Evolutionary conservation across 1,140 invertebrate genomes (phyloP), one percentile per base, ranked within the genome.

Genomic region (Subanguina moxae): DNA sequence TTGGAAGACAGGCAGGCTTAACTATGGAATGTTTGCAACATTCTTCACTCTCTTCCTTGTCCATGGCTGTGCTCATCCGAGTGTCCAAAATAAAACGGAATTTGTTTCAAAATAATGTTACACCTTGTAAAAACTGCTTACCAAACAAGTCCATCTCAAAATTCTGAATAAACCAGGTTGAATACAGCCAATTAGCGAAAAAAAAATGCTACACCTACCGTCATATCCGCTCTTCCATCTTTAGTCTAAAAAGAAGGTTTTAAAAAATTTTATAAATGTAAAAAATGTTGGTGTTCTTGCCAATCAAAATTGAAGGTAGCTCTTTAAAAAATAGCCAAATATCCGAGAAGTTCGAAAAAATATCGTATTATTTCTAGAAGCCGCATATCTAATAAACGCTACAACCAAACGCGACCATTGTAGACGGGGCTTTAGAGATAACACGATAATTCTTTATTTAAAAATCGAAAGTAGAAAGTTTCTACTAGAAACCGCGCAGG

Each of bases 181-280:
- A 52, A 52, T 52, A 38, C 32, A 38, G 32, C 32, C 11, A 38
- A 38, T 38, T 38, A 38, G 48, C 23, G n/a, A 52, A 52, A 52
- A 52, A 21, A 25, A 52, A 15, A 3, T 21, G 23, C 23, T 7
- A 3, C 23, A 52, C 78, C 78, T 76, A 58, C 80, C 77, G 77
- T 82, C 74, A 82, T 78, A 52, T 80, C 78, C 5, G 80, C 80
- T 45, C 78, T 69, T 11, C 78, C 78, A 75, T 80, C 78, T 30
- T 67, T 62, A 5, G 78, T 80, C 78, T 80, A 58, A 68, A 80
- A 64, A 38, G 11, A 38, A 38, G 11, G 3, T 38, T 38, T 38
- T 38, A 11, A 38, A 38, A 38, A 38, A 38, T 38, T 38, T 38
- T 38, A 5, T 38, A 11, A 38, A 38, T 38, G 3, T 5, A 38